phyloP scores from a whole-genome alignment of 1,140 invertebrate species.

The Brachionus paranguensis region DNA sequence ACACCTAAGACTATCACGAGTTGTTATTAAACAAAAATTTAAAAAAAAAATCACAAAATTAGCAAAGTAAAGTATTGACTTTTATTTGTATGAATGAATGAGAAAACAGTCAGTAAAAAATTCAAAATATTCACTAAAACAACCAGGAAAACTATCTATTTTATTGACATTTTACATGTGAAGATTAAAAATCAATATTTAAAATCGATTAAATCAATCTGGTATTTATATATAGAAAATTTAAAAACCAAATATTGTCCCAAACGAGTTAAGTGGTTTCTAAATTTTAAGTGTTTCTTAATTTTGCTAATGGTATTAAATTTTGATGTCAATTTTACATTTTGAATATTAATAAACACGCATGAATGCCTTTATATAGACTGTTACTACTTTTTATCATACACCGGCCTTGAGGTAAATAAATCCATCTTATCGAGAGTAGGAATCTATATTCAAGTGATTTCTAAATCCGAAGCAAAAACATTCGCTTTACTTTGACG shows the following conservation, averaged over 20 bases:
- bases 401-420: background rate
- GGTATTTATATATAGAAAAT: background rate
- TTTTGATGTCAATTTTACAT: background rate
- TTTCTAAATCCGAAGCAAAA: background rate
- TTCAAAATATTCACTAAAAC: background rate
- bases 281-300: background rate
- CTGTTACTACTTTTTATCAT: background rate
- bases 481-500: background rate
- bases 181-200: background rate
- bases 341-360: background rate
- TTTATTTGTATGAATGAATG: background rate
- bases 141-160: background rate
- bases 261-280: background rate
- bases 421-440: background rate
- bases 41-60: too few relatives aligned
- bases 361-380: background rate
- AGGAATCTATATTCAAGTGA: background rate
- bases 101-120: background rate
- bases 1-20: background rate
- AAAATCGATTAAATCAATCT: background rate
- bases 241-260: background rate
- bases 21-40: background rate
- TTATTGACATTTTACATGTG: background rate
- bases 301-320: background rate
- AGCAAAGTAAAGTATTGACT: background rate